Evolutionary conservation across 2,888 invertebrate genomes (phyloP), one percentile per base, ranked within the genome.

Genomic region (Apodemia zela): DNA sequence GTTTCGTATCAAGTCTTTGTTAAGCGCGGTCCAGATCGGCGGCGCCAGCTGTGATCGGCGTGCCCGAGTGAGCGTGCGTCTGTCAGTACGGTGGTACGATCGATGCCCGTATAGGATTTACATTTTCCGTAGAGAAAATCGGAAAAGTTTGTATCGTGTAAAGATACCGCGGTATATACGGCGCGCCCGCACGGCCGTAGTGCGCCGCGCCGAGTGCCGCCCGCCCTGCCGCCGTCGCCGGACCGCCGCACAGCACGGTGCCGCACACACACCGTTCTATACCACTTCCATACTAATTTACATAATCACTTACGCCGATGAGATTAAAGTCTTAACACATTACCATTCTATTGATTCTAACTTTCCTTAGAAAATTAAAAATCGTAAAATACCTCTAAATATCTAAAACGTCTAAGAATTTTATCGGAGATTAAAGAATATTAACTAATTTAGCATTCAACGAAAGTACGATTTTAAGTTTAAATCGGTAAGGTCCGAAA

Each of bases 81-180:
- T 84, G 81, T 74, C 76, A n/a, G n/a, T n/a, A n/a, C n/a, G n/a
- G n/a, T n/a, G 76, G 76, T 69, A 79, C 89, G 91, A 90, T 90
- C 91, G 91, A 90, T 91, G 88, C 84, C 85, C 82, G 83, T 84
- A 82, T 83, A 86, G 82, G 89, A 90, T 90, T 91, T 88, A 90
- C 89, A 90, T 91, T 89, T 89, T 88, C 85, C 87, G 84, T 80
- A 72, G 79, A 82, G 89, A 82, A 88, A 85, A 89, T 90, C 90
- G 89, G 82, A 80, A 90, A 91, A 91, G 90, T 91, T 91, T 90
- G 86, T 84, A 84, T 85, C 85, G 86, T 86, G 87, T 77, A 77
- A 74, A 74, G 72, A 69, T 69, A 78, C 76, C 76, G 80, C 85
- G 83, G 84, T 84, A 84, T 82, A 84, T 74, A 82, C 84, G 82